A percentile compares a stretch with the other conserved stretches of the same genome.
These are phyloP conservation scores for Sebastes taczanowskii DNA, from an alignment of 2,797 vertebrate genomes.

Conservation along the genomic window DNA sequence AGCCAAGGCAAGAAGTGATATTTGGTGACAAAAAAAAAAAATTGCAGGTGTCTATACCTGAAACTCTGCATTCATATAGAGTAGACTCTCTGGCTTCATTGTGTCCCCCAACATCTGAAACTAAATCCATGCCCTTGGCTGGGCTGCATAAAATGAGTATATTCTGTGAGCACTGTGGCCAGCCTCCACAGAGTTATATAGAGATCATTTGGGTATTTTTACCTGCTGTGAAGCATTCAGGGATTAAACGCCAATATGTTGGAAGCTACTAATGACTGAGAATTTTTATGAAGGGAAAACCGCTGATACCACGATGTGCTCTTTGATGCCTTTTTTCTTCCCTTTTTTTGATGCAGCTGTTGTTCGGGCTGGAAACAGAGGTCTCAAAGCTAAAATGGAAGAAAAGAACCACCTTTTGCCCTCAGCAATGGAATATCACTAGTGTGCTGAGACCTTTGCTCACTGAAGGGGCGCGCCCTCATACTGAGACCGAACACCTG, in stretches of 20 bases:
- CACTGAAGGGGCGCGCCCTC: conserved; percentile 33
- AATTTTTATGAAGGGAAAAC: conserved; percentile 22
- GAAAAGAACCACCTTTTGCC: conserved; percentile 54
- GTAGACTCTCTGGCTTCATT: neutral
- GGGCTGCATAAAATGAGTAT: neutral
- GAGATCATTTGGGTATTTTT: conserved; percentile 1
- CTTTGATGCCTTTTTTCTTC: neutral
- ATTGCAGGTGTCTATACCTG: neutral
- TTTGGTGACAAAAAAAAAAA: too few species aligned
- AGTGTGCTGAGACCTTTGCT: conserved; percentile 51
- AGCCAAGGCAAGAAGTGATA: neutral
- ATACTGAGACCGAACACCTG: conserved; percentile 57
- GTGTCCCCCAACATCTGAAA: neutral
- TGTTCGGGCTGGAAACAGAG: conserved; percentile 34
- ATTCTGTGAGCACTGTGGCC: neutral
- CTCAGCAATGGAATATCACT: conserved; percentile 56
- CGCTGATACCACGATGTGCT: conserved; percentile 14
- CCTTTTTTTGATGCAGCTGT: conserved; percentile 17
- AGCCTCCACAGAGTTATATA: conserved; percentile 1
- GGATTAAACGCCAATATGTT: conserved; percentile 51
- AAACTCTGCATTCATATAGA: neutral
- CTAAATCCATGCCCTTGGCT: neutral
- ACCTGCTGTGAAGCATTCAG: conserved; percentile 36
- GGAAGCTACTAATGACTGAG: conserved; percentile 28
- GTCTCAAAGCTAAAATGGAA: conserved; percentile 44